These are phyloP conservation scores for Protosalanx chinensis DNA, from an alignment of 2,797 vertebrate species.

Conservation along the genomic window DNA sequence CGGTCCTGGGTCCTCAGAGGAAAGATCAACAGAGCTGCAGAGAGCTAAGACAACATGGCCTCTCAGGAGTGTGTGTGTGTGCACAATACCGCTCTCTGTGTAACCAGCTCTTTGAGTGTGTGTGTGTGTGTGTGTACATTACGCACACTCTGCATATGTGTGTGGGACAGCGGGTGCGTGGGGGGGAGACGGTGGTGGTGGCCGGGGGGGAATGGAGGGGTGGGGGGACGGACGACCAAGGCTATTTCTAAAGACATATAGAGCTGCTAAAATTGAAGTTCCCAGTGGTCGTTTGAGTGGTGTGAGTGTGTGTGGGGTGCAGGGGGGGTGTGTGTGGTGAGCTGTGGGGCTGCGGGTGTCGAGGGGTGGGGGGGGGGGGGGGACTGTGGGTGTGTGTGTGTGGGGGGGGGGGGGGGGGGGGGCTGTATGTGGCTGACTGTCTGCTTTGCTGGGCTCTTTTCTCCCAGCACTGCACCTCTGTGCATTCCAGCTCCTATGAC, in stretches of 20 bases:
- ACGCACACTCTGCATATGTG: not conserved
- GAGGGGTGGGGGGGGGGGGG: constrained; percentile 13
- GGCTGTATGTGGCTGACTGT: constrained; percentile 15
- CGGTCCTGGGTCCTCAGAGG: constrained; percentile 44
- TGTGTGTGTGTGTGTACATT: not conserved
- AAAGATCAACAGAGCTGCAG: constrained; percentile 59
- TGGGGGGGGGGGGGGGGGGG: constrained; percentile 6
- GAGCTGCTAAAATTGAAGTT: constrained; percentile 54
- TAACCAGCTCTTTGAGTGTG: not conserved
- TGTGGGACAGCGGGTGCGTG: constrained; percentile 27
- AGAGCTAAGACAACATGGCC: constrained; percentile 60
- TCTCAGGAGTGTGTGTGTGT: constrained; percentile 27
- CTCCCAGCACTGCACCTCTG: constrained; percentile 30
- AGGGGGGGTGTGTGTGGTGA: constrained; percentile 10
- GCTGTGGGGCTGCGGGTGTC: too few species aligned
- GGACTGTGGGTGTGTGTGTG: constrained; percentile 5
- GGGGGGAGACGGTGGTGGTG: too few species aligned
- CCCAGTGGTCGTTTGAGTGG: constrained; percentile 28
- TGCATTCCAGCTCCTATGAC: constrained; percentile 55
- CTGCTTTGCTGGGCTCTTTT: constrained; percentile 53
- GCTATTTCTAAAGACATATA: constrained; percentile 51
- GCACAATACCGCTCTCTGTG: not conserved
- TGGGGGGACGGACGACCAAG: constrained; percentile 50
- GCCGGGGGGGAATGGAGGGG: too few species aligned
- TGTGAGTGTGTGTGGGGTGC: constrained; percentile 16